These are phyloP conservation scores for Troides aeacus DNA, from an alignment of 2,888 invertebrate genomes.

Conservation along the genomic window DNA sequence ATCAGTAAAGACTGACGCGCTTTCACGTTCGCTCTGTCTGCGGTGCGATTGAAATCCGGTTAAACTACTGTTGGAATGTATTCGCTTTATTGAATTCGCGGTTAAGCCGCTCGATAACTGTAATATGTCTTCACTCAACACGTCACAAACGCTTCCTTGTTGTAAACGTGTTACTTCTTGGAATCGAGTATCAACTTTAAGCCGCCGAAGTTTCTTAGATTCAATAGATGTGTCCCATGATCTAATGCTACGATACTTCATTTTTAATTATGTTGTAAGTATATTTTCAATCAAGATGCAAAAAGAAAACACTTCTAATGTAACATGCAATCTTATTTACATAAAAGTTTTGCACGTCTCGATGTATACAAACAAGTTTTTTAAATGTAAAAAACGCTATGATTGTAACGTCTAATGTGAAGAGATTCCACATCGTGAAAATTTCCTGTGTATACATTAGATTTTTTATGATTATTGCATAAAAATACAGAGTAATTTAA, in stretches of 20 bases:
- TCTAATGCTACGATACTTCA: neutral
- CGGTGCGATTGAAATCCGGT: constrained; percentile 23
- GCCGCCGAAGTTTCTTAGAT: neutral
- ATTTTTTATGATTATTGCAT: too few species aligned
- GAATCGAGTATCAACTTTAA: neutral
- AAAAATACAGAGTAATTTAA: too few species aligned
- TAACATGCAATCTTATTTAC: neutral
- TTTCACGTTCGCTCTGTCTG: constrained; percentile 20
- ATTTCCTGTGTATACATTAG: too few species aligned
- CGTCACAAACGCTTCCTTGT: neutral
- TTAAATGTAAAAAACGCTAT: too few species aligned
- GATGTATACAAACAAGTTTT: neutral
- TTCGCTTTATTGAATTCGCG: constrained; percentile 24
- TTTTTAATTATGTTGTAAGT: neutral
- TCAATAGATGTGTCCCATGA: neutral
- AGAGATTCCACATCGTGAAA: too few species aligned
- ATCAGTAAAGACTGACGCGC: constrained; percentile 20
- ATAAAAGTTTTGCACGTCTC: neutral
- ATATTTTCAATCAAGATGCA: neutral
- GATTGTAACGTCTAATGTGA: too few species aligned
- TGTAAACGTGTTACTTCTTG: neutral
- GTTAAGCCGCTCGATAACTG: constrained; percentile 5
- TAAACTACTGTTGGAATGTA: constrained; percentile 21
- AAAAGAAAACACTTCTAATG: neutral
- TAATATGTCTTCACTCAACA: constrained; percentile 14